Base-by-base conservation (phyloP, 2,797 vertebrate species). In the Craterocephalus amniculus region DNA sequence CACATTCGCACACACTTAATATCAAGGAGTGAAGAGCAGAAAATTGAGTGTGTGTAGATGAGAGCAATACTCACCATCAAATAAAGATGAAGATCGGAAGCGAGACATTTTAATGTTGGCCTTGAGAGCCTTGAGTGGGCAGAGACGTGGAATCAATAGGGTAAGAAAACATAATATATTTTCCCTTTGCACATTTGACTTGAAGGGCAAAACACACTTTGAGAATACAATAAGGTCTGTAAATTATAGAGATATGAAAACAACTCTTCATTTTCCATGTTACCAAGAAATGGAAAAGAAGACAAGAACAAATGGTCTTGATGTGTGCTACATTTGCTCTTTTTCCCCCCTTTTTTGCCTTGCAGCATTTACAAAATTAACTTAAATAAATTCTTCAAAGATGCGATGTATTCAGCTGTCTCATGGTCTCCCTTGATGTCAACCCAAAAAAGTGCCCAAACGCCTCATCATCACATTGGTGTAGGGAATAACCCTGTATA, bases 41-140 rank as follows among this genome's bases (percentile, higher is more conserved):
- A 83, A 74, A 83, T 71, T 60, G 81, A 87, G 83, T 76, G 80
- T 74, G 79, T 78, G 74, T 58, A 74, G 76, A 78, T 81, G 81
- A 86, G 85, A 86, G 86, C 85, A 87, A 88, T 87, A 86, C 84
- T 81, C 81, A 87, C 57, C 88, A 90, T 92, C 90, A 91, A 92
- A 91, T 93, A 90, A 91, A 90, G 85, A 90, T 83, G 87, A 82
- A 87, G 86, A 88, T 88, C 80, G 89, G 83, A 88, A 88, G 83
- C 74, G 67, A 75, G 80, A 81, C 79, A 59, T 88, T 89, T 91
- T 92, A 91, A 87, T 81, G 88, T 63, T 70, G 79, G 84, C 88
- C 89, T 89, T 91, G 87, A 91, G 85, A 91, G 84, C 81, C 73
- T 71, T 87, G 81, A 92, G 88, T 85, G 86, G 79, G 64, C 48